phyloP scores from a whole-genome alignment of 1,140 invertebrate genomes.

The Agrypnia vestita region DNA sequence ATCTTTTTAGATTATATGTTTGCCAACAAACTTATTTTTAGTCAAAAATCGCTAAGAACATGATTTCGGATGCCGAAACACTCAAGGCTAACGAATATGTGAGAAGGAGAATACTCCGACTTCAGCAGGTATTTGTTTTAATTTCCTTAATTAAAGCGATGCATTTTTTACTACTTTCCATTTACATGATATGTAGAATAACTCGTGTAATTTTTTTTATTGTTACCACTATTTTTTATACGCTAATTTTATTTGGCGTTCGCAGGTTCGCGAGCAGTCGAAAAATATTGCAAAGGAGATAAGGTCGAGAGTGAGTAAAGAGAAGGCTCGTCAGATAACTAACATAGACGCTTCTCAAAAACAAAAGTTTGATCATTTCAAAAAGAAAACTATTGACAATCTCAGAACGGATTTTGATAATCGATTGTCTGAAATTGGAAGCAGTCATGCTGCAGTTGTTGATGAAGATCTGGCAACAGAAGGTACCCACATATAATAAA shows the following conservation, averaged over 20 bases:
- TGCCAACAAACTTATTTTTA: not conserved
- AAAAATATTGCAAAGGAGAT: constrained; percentile 71
- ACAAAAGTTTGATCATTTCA: constrained; percentile 66
- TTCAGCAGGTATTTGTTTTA: constrained; percentile 67
- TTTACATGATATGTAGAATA: too few relatives aligned
- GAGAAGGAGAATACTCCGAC: constrained; percentile 67
- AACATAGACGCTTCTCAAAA: constrained; percentile 65
- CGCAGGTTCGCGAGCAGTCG: constrained; percentile 71
- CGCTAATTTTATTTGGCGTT: not conserved
- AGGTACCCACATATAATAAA: constrained; percentile 15
- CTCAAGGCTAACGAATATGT: constrained; percentile 70
- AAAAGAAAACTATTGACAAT: constrained; percentile 64
- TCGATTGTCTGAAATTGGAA: constrained; percentile 62
- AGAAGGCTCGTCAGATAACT: constrained; percentile 65
- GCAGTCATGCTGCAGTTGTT: constrained; percentile 65
- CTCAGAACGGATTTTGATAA: constrained; percentile 34
- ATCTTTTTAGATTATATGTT: too few relatives aligned
- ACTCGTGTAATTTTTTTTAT: not conserved
- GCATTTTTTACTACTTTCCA: too few relatives aligned
- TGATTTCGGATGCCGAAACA: constrained; percentile 68
- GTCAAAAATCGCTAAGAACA: constrained; percentile 60
- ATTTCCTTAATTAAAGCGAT: not conserved
- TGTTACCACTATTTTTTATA: not conserved
- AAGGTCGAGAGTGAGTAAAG: constrained; percentile 67
- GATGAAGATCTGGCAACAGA: constrained; percentile 62